phyloP scores from a whole-genome alignment of 1,140 invertebrate species.

The Eriocheir sinensis region DNA sequence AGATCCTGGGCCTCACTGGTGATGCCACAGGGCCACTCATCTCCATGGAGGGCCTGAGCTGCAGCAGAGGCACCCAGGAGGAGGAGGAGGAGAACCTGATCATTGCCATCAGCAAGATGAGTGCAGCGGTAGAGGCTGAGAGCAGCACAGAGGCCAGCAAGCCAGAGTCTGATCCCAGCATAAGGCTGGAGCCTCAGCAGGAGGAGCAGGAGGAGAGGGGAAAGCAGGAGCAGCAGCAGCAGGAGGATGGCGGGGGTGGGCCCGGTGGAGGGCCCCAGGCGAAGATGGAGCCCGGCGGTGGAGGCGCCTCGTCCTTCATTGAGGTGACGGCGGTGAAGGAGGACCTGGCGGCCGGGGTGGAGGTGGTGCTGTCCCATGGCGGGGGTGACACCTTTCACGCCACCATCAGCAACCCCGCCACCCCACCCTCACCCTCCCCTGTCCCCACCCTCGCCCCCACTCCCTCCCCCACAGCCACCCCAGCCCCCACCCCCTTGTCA shows the following conservation, averaged over 20 bases:
- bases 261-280: not conserved
- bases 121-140: not conserved
- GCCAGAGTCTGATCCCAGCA: not conserved
- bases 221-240: not conserved
- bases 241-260: not conserved
- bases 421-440: not conserved
- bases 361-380: slow-evolving; percentile 59
- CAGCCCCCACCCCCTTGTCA: not conserved
- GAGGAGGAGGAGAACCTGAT: slow-evolving; percentile 58
- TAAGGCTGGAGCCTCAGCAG: not conserved
- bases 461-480: not conserved
- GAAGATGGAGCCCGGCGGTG: not conserved
- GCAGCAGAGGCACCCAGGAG: not conserved
- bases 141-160: not conserved
- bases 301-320: slow-evolving; percentile 48
- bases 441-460: not conserved
- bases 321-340: slow-evolving; percentile 62
- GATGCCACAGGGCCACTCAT: slow-evolving; percentile 42
- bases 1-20: slow-evolving; percentile 56
- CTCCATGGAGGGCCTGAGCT: slow-evolving; percentile 47
- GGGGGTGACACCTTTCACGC: slow-evolving; percentile 62
- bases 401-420: slow-evolving; percentile 60
- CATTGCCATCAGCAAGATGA: slow-evolving; percentile 61
- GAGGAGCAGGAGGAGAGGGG: not conserved
- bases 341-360: slow-evolving; percentile 42